Base-by-base conservation (phyloP, 2,888 invertebrate species). In the Patella pellucida region DNA sequence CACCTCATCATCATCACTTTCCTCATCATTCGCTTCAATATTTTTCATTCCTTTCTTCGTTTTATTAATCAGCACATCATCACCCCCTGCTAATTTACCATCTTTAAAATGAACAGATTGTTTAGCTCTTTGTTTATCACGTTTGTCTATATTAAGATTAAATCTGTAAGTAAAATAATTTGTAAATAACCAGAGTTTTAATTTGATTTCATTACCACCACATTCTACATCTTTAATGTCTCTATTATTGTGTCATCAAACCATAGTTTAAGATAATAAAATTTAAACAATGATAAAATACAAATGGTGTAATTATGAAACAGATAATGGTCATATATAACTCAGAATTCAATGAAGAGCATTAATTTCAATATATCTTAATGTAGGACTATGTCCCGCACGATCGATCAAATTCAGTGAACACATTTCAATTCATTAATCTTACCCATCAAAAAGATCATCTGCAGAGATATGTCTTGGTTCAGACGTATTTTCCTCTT, bases 391-490 rank as follows among this genome's bases (percentile, higher is more conserved):
- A 27, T 27, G 1, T 1, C 27, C 1, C 1, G 27, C 27, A 27
- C 27, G 27, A 27, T 27, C 27, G 2, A 27, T 27, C 27, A 27
- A 27, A 2, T 27, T 27, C 27, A 27, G 41, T 41, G 9, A 41
- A 41, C 7, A 41, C 41, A 41, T 41, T 9, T 41, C 5, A 4
- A 41, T 41, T 41, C 1, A 41, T 41, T 41, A 41, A 16, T 51
- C 79, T 77, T 86, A 92, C 89, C 95, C 95, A 91, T 96, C 96
- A 84, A 96, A 96, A 76, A 97, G 93, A 90, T 96, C 96, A 92
- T 97, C 97, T 0, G 96, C 97, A 78, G 93, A 95, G 91, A 94
- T 92, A 89, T 96, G 96, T 94, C 9, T 75, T 69, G 76, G 69
- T 76, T 80, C 80, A 31, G 78, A 16, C 62, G 71, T 71, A 27